A percentile compares a stretch with the other conserved stretches of the same genome.
phyloP scores from a whole-genome alignment of 2,888 invertebrate species.

The Parnassius mnemosyne region DNA sequence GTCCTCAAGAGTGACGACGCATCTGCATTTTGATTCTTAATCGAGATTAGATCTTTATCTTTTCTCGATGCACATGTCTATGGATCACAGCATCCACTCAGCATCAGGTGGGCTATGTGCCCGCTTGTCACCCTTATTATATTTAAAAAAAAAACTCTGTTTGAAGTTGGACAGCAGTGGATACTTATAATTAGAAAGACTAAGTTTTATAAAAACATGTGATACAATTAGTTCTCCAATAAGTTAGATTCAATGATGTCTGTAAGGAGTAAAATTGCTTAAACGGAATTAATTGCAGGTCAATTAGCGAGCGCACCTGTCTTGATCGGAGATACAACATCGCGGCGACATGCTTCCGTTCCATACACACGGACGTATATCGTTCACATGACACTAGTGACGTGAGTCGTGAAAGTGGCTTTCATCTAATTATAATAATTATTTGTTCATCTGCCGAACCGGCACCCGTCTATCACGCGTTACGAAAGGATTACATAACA shows the following conservation, averaged over 20 bases:
- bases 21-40: no score
- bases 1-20: no score
- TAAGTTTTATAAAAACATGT: no score
- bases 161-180: no score
- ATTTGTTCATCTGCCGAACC: conserved; percentile 3
- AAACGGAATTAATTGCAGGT: conserved; percentile 8
- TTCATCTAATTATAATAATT: conserved; percentile 8
- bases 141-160: no score
- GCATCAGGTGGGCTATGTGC: no score
- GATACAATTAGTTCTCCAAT: conserved; percentile 1
- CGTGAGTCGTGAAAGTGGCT: conserved; percentile 8
- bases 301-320: conserved; percentile 19
- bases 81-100: no score
- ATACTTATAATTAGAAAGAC: no score
- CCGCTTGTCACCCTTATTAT: no score
- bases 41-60: no score
- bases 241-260: background rate
- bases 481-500: conserved; percentile 4
- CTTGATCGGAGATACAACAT: conserved; percentile 7
- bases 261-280: conserved; percentile 1
- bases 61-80: no score
- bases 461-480: background rate
- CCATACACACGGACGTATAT: background rate
- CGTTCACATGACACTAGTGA: conserved; percentile 2
- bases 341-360: background rate